Evolutionary conservation across 1,140 invertebrate species (phyloP), one percentile per base, ranked within the genome.

Genomic region (Tribolium castaneum): DNA sequence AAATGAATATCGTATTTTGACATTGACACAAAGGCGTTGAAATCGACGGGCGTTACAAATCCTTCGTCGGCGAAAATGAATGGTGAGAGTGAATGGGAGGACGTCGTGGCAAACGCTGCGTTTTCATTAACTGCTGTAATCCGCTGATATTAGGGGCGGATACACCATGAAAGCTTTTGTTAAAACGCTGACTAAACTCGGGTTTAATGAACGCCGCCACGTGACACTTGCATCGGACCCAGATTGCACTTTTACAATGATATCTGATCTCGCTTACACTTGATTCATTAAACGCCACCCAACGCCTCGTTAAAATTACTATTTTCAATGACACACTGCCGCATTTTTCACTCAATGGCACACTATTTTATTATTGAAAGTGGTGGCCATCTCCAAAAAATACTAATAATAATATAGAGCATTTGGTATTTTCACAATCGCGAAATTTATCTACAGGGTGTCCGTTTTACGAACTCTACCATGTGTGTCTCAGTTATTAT

Each of bases 111-210:
- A 76, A 75, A 50, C 49, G 81, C 59, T 73, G 66, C 71, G 77
- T 80, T 82, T 45, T 82, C 79, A 80, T 80, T 80, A 82, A 79
- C 79, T 73, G 77, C 59, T 50, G 78, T 82, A 82, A 80, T 79
- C 79, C 71, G 66, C 52, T 76, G 76, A 80, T 76, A 78, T 77
- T 78, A 76, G 81, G 79, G 79, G 81, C 75, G 78, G 78, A 74
- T 73, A 76, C 30, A 76, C 70, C 78, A 76, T 78, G 66, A 35
- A 77, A 80, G 66, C 77, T 74, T 74, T 80, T 82, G 81, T 82
- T 75, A 72, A 75, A 77, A 52, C 62, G 52, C 54, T 56, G 70
- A 80, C 70, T 80, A 82, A 80, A 82, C 79, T 79, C 45, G 12
- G 71, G 77, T 80, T 82, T 82, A 82, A 80, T 82, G 81, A 82